Percentiles rank a stretch among this genome's conserved stretches.
These are phyloP conservation scores for Tenodera sinensis DNA, from an alignment of 2,888 invertebrate genomes.

Conservation along the genomic window DNA sequence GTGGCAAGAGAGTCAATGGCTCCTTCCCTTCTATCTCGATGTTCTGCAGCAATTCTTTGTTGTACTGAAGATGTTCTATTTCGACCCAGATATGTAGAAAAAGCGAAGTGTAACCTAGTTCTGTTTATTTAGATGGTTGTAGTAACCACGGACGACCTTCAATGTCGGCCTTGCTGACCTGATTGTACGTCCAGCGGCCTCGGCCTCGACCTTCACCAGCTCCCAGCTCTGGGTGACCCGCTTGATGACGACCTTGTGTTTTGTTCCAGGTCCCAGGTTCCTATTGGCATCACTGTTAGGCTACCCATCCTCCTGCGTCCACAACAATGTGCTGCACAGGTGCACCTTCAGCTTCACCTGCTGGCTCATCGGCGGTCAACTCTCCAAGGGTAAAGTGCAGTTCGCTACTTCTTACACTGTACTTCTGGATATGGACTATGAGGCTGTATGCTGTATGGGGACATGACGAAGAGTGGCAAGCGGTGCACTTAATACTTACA, in stretches of 20 bases:
- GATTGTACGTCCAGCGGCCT: too few species aligned
- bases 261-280: neutral
- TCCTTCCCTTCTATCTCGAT: too few species aligned
- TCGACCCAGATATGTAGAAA: too few species aligned
- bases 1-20: too few species aligned
- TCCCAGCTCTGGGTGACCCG: neutral
- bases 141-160: neutral
- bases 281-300: constrained; percentile 48
- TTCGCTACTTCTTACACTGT: neutral
- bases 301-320: constrained; percentile 55
- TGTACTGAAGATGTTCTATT: too few species aligned
- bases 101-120: too few species aligned
- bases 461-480: too few species aligned
- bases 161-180: neutral
- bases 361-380: constrained; percentile 69
- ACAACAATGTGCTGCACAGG: constrained; percentile 56
- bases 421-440: too few species aligned
- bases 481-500: too few species aligned
- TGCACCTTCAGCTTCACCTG: constrained; percentile 70
- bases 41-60: too few species aligned
- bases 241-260: neutral
- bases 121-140: too few species aligned
- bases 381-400: constrained; percentile 63
- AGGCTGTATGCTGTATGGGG: too few species aligned
- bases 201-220: neutral